Evolutionary conservation across 2,888 invertebrate genomes (phyloP).

Genomic region (Tenodera sinensis): DNA sequence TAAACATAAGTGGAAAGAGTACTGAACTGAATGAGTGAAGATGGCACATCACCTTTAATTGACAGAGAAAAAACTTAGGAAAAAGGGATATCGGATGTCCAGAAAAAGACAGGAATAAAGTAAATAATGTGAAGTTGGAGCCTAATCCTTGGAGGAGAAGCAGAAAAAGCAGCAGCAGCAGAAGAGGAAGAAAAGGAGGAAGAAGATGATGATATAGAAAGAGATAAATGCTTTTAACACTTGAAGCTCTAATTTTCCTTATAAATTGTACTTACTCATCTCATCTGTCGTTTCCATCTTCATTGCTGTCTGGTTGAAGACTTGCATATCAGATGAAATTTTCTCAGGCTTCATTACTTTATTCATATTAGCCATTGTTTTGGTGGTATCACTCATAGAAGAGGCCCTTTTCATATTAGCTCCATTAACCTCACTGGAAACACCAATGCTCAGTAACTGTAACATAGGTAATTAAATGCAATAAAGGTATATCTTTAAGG

Average conservation of each 20-base stretch:
- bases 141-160: no score
- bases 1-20: no score
- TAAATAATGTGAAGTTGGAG: no score
- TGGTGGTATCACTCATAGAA: conserved; percentile 84
- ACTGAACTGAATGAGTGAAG: no score
- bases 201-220: no score
- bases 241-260: not conserved
- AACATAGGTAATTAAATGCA: not conserved
- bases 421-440: conserved; percentile 85
- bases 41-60: no score
- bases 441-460: conserved; percentile 51
- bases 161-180: no score
- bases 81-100: no score
- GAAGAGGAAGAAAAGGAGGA: no score
- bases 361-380: conserved; percentile 87
- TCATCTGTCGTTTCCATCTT: conserved; percentile 96
- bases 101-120: no score
- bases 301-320: conserved; percentile 77
- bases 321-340: conserved; percentile 75
- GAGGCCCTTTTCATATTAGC: conserved; percentile 83
- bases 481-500: no score
- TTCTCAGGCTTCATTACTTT: conserved; percentile 81
- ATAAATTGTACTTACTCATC: conserved; percentile 65
- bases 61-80: no score
- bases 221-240: not conserved